Base-by-base conservation (phyloP, 2,888 invertebrate genomes). In the Ophion ventricosus region DNA sequence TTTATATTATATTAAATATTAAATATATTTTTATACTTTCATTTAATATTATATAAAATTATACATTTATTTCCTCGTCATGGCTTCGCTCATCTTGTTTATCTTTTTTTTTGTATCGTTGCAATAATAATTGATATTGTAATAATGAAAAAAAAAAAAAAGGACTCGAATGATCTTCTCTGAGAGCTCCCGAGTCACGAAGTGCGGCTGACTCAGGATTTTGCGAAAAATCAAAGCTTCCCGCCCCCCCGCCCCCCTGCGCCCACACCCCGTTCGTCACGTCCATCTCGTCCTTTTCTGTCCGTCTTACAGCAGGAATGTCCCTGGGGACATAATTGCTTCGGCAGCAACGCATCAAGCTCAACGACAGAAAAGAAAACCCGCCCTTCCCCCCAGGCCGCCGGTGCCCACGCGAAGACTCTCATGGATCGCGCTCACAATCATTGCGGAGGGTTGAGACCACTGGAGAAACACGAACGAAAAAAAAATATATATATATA, bases 311-410 rank as follows among this genome's bases (percentile, higher is more conserved):
- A 80, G 84, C 77, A 40, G 77, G 82, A 63, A 78, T 74, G 64
- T 78, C 78, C 78, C 78, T 61, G 61, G 69, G 70, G 78, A 78
- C 78, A 78, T 78, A 78, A 78, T 78, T 78, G 78, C 78, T 78
- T 78, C 78, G 78, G 78, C 26, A 77, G 76, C 66, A 59, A 61
- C 67, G 69, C 61, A 69, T 77, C 67, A 77, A 29, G 57, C 69
- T 49, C 59, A 43, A 49, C 25, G 59, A 67, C 49, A 77, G 77
- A 25, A 57, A n/a, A n/a, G n/a, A n/a, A n/a, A n/a, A n/a, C n/a
- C n/a, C n/a, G n/a, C n/a, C n/a, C n/a, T n/a, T n/a, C n/a, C n/a
- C n/a, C n/a, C n/a, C n/a, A n/a, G n/a, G n/a, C n/a, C 26, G 14
- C 61, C 26, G 56, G 57, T 56, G 59, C 66, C 26, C 25, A 66